A percentile compares a stretch with the other conserved stretches of the same genome.
Evolutionary conservation across 2,797 vertebrate genomes (phyloP).

Genomic region (Melanotaenia nigrans): DNA sequence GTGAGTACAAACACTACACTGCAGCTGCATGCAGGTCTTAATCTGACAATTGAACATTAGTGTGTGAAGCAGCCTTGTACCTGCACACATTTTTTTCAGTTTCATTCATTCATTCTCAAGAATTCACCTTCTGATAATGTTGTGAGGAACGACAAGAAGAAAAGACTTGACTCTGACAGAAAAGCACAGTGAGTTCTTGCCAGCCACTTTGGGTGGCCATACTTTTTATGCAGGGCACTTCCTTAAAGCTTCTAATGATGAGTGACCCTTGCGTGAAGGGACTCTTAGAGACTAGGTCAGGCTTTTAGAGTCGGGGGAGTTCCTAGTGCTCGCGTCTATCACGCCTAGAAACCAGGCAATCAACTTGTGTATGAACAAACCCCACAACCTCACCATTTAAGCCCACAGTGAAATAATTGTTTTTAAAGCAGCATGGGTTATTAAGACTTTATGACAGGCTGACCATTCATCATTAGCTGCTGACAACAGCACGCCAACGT

Average conservation of each 20-base stretch:
- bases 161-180: constrained; percentile 73
- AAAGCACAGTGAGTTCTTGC: constrained; percentile 70
- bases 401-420: constrained; percentile 49
- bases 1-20: neutral
- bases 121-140: constrained; percentile 56
- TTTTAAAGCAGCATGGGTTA: constrained; percentile 64
- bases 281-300: constrained; percentile 84
- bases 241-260: constrained; percentile 85
- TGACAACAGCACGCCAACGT: constrained; percentile 36
- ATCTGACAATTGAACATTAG: neutral
- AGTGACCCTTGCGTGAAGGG: constrained; percentile 85
- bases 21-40: neutral
- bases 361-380: constrained; percentile 69
- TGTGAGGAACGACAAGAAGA: constrained; percentile 65
- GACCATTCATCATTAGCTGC: constrained; percentile 59
- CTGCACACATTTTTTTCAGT: constrained; percentile 19
- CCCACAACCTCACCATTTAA: constrained; percentile 54
- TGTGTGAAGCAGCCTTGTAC: constrained; percentile 2
- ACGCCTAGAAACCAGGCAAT: constrained; percentile 80
- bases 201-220: constrained; percentile 87
- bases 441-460: constrained; percentile 65
- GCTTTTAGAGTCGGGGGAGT: constrained; percentile 78
- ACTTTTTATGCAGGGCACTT: constrained; percentile 79
- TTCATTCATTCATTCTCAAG: constrained; percentile 35
- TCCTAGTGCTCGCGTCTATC: constrained; percentile 83